phyloP scores from a whole-genome alignment of 2,888 invertebrate genomes.

The Lissocephala sabroskyi region DNA sequence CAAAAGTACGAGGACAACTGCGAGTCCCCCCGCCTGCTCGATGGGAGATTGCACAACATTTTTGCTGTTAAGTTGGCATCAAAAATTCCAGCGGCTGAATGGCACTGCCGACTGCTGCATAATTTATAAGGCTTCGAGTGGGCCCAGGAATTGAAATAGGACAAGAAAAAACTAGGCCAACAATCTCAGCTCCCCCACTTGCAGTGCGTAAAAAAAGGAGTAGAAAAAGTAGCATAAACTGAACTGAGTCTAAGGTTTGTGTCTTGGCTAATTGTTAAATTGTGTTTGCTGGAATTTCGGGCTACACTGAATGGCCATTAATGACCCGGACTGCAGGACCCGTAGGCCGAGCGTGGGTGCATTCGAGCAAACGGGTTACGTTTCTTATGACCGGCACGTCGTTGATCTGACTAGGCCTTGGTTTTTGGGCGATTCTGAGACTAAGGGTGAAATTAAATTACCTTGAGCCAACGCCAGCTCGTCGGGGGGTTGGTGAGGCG shows the following conservation, averaged over 20 bases:
- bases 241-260: conserved; percentile 9
- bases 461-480: too few relatives aligned
- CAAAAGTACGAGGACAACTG: not conserved
- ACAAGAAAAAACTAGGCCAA: conserved; percentile 6
- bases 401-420: too few relatives aligned
- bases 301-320: conserved; percentile 26
- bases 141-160: not conserved
- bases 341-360: too few relatives aligned
- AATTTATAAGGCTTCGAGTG: conserved; percentile 28
- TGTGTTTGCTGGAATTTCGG: too few relatives aligned
- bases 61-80: conserved; percentile 21
- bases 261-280: not conserved
- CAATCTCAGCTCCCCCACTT: not conserved
- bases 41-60: not conserved
- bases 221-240: not conserved
- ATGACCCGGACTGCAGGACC: too few relatives aligned
- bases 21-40: not conserved
- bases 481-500: too few relatives aligned
- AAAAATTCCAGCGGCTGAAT: conserved; percentile 27
- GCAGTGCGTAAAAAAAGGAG: not conserved
- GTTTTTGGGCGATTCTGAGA: too few relatives aligned
- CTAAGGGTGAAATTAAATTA: not conserved
- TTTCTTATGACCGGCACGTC: too few relatives aligned
- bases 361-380: not conserved
- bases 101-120: conserved; percentile 20